Base-by-base conservation (phyloP, 2,797 vertebrate genomes). In the Meda fulgida region DNA sequence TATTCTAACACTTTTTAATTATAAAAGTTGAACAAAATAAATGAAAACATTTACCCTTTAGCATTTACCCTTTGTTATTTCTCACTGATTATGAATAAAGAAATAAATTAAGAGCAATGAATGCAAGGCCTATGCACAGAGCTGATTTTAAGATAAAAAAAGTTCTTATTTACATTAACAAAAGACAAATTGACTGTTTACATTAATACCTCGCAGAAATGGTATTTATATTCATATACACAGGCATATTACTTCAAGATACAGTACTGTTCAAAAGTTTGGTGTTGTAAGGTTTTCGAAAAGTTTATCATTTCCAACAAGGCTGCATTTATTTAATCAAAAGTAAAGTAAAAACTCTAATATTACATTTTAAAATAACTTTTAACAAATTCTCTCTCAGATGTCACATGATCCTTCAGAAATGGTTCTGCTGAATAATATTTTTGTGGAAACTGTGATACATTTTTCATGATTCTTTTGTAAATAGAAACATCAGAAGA, bases 31-130 rank as follows among this genome's bases (percentile, higher is more conserved):
- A 76, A 58, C 13, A n/a, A 76, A 58, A 75, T 34, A 1, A 58
- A 58, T 55, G 14, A 58, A 58, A 76, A 23, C 31, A 5, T 2
- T 31, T 31, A 31, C 31, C 31, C 31, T 31, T 31, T 76, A 51
- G 31, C 73, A n/a, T 58, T 76, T 76, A 76, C 21, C 31, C 23
- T 38, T n/a, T n/a, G 31, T 21, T 38, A 23, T 76, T 76, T 76
- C 21, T 38, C 51, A 58, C 31, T 76, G 51, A 58, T 14, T 55
- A 36, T 21, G 7, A 7, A 7, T 19, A 75, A 53, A 55, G 2
- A 38, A 55, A 76, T 16, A n/a, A 36, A n/a, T 36, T 8, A 72
- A 48, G 29, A 29, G 16, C 43, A 29, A 19, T 72, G 43, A 72
- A 29, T 55, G 48, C 31, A n/a, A 55, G 73, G 48, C 13, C 6